These are phyloP conservation scores for Mesoligia furuncula DNA, from an alignment of 2,888 invertebrate genomes.

Conservation along the genomic window DNA sequence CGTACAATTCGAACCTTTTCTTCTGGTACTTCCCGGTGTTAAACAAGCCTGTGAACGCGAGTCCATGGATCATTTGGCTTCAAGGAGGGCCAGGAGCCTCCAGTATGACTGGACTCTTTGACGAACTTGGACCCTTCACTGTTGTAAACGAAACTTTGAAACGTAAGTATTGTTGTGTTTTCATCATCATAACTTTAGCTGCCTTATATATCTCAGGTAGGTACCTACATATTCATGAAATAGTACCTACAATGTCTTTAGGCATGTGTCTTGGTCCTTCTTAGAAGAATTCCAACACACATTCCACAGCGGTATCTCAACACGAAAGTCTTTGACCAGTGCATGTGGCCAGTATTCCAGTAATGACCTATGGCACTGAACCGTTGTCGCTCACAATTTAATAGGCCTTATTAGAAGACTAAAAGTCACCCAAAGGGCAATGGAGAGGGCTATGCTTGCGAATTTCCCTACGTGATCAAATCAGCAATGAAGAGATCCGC, in stretches of 20 bases:
- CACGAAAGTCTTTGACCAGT: background rate
- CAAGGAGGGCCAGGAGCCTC: constrained; percentile 96
- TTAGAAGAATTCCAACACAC: constrained; percentile 1
- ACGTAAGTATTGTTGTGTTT: constrained; percentile 68
- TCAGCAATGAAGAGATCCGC: background rate
- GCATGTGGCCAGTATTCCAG: background rate
- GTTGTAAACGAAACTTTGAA: constrained; percentile 64
- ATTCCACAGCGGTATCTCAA: background rate
- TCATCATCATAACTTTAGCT: background rate
- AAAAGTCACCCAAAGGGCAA: background rate
- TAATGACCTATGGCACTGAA: background rate
- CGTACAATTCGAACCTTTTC: constrained; percentile 93
- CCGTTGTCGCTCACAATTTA: background rate
- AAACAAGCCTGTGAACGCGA: constrained; percentile 80
- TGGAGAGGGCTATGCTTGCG: background rate
- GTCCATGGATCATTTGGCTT: constrained; percentile 96
- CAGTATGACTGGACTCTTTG: constrained; percentile 87
- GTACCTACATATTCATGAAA: background rate
- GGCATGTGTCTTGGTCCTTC: background rate
- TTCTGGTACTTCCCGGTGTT: constrained; percentile 95
- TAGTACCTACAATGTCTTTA: background rate
- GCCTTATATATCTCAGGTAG: background rate
- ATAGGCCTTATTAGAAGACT: background rate
- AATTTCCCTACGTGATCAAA: background rate
- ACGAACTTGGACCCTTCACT: constrained; percentile 85